These are phyloP conservation scores for Sebastes cheni DNA, from an alignment of 2,797 vertebrate species.

Conservation along the genomic window DNA sequence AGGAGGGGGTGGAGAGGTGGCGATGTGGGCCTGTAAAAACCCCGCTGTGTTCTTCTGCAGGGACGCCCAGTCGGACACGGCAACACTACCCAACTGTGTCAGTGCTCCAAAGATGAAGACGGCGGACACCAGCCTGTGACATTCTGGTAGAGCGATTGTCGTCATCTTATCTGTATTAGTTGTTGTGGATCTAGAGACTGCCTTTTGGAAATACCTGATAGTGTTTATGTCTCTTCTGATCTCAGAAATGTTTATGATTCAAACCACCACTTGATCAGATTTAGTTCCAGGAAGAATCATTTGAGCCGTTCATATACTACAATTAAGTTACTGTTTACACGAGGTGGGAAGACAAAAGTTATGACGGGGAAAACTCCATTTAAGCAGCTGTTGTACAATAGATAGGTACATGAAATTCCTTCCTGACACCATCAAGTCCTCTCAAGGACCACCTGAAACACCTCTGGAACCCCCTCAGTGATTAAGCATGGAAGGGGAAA, in stretches of 20 bases:
- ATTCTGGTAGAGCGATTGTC: not conserved
- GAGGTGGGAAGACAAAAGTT: not conserved
- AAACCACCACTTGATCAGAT: not conserved
- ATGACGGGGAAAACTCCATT: not conserved
- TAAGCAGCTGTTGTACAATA: not conserved
- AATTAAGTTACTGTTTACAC: not conserved
- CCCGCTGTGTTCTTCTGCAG: slow-evolving; percentile 92
- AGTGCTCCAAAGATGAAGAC: slow-evolving; percentile 74
- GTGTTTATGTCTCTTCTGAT: not conserved
- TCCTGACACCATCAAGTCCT: not conserved
- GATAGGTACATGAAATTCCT: not conserved
- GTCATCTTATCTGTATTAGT: not conserved
- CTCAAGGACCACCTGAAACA: not conserved
- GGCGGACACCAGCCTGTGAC: slow-evolving; percentile 88
- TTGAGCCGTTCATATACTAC: not conserved
- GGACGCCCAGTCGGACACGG: slow-evolving; percentile 82
- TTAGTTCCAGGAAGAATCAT: not conserved
- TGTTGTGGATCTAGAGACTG: not conserved
- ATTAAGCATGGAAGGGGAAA: not conserved
- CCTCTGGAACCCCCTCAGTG: not conserved
- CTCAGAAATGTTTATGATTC: not conserved
- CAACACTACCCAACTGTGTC: slow-evolving; percentile 60
- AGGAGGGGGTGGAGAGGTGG: slow-evolving; percentile 77
- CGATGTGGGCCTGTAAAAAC: slow-evolving; percentile 95
- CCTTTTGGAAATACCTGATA: not conserved